Evolutionary conservation across 2,888 invertebrate genomes (phyloP), one percentile per base, ranked within the genome.

Genomic region (Trachelus stipa): DNA sequence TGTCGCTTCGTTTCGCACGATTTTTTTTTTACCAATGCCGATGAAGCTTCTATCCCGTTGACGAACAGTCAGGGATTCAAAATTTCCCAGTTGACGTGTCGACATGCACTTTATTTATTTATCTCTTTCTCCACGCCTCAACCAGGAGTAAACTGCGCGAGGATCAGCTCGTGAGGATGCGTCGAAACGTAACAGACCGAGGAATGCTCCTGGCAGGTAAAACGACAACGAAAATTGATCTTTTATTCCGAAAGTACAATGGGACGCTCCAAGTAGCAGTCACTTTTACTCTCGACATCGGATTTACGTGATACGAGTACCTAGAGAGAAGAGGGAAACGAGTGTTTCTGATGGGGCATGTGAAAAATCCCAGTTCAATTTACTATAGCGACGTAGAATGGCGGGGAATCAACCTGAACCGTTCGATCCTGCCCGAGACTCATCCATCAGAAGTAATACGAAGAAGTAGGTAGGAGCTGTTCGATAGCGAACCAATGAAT

Each of bases 401-500:
- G 56, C 56, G 9, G 56, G 23, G 9, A 15, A 56, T 56, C 23
- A 56, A 56, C 40, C 23, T 9, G 40, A 56, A 56, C 23, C 23
- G 9, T 9, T 56, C 56, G 56, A 23, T 56, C 23, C 9, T 56
- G 56, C 23, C 23, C 23, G 23, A 56, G 23, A 56, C 9, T 56
- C 56, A 56, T 56, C 23, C 56, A 56, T 56, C 56, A 56, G 56
- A 23, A 23, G 23, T 56, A 23, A 56, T 23, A 56, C 56, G 56
- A 56, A 56, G 56, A 56, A 23, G 6, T 56, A 56, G 56, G 56
- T 56, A 23, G 23, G 23, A 23, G 23, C 56, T 56, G 23, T 23
- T 56, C 56, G 56, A 56, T 56, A 56, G 56, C 56, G 23, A 56
- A 56, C 76, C 81, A 79, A 81, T 83, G 81, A 81, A 83, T 81